A percentile compares a stretch with the other conserved stretches of the same genome.
Evolutionary conservation across 2,113 vertebrate genomes (phyloP).

Genomic region (Platichthys flesus): DNA sequence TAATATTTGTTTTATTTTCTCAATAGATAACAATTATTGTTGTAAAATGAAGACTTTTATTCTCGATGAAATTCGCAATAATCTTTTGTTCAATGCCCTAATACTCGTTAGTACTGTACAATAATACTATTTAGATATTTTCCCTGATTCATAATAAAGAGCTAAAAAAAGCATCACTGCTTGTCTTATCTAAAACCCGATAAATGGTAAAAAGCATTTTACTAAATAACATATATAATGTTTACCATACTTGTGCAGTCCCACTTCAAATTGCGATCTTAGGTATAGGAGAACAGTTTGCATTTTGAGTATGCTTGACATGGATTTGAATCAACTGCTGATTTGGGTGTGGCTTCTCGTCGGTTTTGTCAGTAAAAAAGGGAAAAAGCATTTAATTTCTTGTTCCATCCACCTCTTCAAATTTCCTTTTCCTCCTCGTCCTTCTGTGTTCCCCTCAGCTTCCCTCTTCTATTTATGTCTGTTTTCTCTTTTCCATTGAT

Average conservation of each 20-base stretch:
- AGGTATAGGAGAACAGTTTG: slow-evolving; percentile 17
- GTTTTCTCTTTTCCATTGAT: slow-evolving; percentile 42
- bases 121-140: too few species aligned
- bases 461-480: slow-evolving; percentile 15
- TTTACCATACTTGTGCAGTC: neutral
- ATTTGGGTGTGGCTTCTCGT: slow-evolving; percentile 15
- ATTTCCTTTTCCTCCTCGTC: slow-evolving; percentile 12
- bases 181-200: neutral
- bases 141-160: too few species aligned
- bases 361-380: slow-evolving; percentile 10
- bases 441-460: slow-evolving; percentile 13
- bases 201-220: neutral
- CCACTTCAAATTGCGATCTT: neutral
- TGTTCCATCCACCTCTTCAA: slow-evolving; percentile 4
- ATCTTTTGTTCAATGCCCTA: too few species aligned
- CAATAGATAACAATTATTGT: too few species aligned
- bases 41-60: too few species aligned
- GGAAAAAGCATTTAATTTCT: neutral
- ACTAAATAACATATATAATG: neutral
- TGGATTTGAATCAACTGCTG: slow-evolving; percentile 17
- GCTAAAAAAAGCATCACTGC: too few species aligned
- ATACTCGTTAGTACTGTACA: too few species aligned
- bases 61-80: too few species aligned
- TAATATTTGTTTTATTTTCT: too few species aligned
- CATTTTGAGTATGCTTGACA: slow-evolving; percentile 5